Conservation (phyloP, 2,797 vertebrate species). For the Neomorphus geoffroyi region DNA sequence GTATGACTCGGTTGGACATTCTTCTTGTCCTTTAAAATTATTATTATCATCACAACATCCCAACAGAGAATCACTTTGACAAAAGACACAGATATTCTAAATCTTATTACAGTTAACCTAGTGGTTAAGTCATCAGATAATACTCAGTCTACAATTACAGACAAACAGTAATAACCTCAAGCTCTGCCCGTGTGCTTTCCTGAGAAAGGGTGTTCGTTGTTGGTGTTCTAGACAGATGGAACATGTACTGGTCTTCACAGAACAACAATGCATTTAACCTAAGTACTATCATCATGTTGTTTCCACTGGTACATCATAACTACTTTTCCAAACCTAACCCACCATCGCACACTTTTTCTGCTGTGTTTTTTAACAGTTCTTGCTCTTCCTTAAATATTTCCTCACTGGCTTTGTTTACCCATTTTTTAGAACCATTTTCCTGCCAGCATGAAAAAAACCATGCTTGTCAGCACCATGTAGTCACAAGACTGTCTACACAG, state of each 20-base stretch:
- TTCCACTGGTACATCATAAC: background rate
- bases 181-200: too few species aligned
- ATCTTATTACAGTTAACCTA: background rate
- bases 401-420: background rate
- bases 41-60: rapidly evolving
- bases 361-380: too few species aligned
- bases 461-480: rapidly evolving
- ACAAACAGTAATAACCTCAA: background rate
- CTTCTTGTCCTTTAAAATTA: background rate
- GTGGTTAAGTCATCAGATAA: background rate
- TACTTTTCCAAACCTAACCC: rapidly evolving
- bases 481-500: background rate
- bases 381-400: rapidly evolving
- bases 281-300: background rate
- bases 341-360: background rate
- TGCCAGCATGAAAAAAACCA: background rate
- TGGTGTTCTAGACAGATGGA: rapidly evolving
- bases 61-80: background rate
- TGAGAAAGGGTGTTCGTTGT: rapidly evolving
- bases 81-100: background rate
- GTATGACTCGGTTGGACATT: background rate
- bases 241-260: rapidly evolving
- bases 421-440: background rate
- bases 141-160: background rate
- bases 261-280: background rate